Conservation (phyloP, 1,140 invertebrate species). For the Bombus consobrinus region DNA sequence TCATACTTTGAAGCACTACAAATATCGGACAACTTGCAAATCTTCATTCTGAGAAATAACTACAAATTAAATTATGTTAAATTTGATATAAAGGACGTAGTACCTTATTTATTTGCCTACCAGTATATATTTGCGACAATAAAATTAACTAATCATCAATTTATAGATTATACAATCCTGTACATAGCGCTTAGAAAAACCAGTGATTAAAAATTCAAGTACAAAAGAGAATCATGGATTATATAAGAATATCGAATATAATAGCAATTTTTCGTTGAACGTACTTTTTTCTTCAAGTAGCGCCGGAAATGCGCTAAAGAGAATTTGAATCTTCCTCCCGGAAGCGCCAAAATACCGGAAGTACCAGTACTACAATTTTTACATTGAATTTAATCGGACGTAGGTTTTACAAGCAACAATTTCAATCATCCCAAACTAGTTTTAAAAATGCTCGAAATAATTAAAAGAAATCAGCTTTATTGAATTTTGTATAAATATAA, state of each 20-base stretch:
- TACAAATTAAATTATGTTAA: neutral
- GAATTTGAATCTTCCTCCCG: neutral
- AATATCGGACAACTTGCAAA: too few species aligned
- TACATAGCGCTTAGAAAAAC: too few species aligned
- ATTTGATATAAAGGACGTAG: neutral
- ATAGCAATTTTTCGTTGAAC: neutral
- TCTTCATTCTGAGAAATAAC: neutral
- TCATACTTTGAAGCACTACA: too few species aligned
- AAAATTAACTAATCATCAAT: neutral
- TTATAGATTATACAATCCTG: neutral
- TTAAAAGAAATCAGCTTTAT: neutral
- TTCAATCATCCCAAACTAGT: neutral
- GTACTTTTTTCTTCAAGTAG: neutral
- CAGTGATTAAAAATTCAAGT: too few species aligned
- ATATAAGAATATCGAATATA: neutral
- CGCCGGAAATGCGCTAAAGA: constrained; percentile 6
- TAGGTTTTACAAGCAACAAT: neutral
- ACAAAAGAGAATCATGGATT: neutral
- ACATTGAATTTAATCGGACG: too few species aligned
- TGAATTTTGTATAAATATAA: neutral
- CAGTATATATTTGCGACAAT: too few species aligned
- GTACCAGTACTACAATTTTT: neutral
- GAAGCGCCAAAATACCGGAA: neutral
- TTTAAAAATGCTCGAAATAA: neutral
- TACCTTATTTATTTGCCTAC: too few species aligned